phyloP scores from a whole-genome alignment of 2,113 vertebrate genomes.

The Eclectus roratus region DNA sequence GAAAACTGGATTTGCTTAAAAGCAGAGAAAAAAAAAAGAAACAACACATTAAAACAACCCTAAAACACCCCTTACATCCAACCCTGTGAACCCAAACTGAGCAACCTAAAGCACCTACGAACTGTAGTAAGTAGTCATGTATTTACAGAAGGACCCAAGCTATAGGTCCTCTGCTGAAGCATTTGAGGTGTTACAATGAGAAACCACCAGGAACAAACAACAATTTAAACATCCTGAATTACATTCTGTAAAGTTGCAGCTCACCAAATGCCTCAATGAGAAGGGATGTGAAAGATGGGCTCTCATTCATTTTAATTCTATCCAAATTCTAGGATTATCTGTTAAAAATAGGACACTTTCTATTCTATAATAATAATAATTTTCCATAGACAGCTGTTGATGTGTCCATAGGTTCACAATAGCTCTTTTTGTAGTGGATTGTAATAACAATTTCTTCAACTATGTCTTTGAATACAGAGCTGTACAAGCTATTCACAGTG shows the following conservation, averaged over 20 bases:
- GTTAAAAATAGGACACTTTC: constrained; percentile 65
- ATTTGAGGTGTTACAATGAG: neutral
- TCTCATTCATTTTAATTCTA: constrained; percentile 63
- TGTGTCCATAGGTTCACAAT: constrained; percentile 60
- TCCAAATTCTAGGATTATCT: constrained; percentile 58
- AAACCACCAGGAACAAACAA: constrained; percentile 29
- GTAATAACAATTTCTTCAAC: constrained; percentile 56
- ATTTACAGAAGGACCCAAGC: neutral
- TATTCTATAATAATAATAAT: constrained; percentile 67
- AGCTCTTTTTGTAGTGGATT: constrained; percentile 42
- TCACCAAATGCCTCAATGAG: constrained; percentile 55
- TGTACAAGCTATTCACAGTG: neutral
- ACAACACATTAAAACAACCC: neutral
- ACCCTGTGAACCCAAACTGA: neutral
- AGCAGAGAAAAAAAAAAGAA: neutral
- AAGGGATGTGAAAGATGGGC: constrained; percentile 47
- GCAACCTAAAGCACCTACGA: neutral
- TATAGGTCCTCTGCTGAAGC: neutral
- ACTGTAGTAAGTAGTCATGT: neutral
- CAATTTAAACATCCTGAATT: constrained; percentile 27
- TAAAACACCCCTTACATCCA: neutral
- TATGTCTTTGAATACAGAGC: constrained; percentile 46
- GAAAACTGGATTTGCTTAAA: constrained; percentile 4
- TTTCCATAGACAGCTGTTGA: constrained; percentile 64
- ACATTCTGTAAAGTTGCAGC: neutral